Percentiles rank a stretch among this genome's conserved stretches.
phyloP scores from a whole-genome alignment of 2,797 vertebrate species.

The Lepus townsendii region DNA sequence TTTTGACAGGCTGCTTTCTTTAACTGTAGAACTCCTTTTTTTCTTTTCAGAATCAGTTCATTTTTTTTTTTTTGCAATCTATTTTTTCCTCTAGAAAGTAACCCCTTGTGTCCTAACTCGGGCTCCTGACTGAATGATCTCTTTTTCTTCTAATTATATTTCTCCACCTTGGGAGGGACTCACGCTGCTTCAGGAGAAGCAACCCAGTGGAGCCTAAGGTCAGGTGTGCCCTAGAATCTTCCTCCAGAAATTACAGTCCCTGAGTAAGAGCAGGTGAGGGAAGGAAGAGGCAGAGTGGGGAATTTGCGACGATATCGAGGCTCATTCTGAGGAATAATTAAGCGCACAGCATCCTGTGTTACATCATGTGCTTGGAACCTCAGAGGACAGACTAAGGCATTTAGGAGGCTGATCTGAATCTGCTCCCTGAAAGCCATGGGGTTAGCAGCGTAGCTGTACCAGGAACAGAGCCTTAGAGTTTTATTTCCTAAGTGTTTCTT shows the following conservation, averaged over 20 bases:
- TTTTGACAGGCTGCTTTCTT: slow-evolving; percentile 73
- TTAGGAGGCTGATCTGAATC: slow-evolving; percentile 55
- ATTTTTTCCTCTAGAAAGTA: slow-evolving; percentile 78
- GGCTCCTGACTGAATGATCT: slow-evolving; percentile 77
- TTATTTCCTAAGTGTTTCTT: slow-evolving; percentile 61
- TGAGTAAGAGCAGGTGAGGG: slow-evolving; percentile 62
- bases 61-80: slow-evolving; percentile 67
- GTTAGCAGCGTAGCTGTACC: slow-evolving; percentile 58
- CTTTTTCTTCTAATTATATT: slow-evolving; percentile 85
- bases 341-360: slow-evolving; percentile 67
- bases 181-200: slow-evolving; percentile 79
- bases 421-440: slow-evolving; percentile 41
- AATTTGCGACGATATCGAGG: slow-evolving; percentile 72
- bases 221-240: slow-evolving; percentile 83
- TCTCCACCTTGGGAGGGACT: slow-evolving; percentile 81
- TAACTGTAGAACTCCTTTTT: slow-evolving; percentile 52
- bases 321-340: slow-evolving; percentile 81
- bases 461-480: slow-evolving; percentile 29
- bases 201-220: slow-evolving; percentile 83
- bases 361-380: slow-evolving; percentile 71
- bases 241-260: slow-evolving; percentile 78
- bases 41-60: slow-evolving; percentile 75
- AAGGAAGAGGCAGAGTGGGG: slow-evolving; percentile 61
- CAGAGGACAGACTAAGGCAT: slow-evolving; percentile 67
- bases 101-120: slow-evolving; percentile 79